Base-by-base conservation (phyloP, 2,888 invertebrate species). In the Tromatobia lineatoria region DNA sequence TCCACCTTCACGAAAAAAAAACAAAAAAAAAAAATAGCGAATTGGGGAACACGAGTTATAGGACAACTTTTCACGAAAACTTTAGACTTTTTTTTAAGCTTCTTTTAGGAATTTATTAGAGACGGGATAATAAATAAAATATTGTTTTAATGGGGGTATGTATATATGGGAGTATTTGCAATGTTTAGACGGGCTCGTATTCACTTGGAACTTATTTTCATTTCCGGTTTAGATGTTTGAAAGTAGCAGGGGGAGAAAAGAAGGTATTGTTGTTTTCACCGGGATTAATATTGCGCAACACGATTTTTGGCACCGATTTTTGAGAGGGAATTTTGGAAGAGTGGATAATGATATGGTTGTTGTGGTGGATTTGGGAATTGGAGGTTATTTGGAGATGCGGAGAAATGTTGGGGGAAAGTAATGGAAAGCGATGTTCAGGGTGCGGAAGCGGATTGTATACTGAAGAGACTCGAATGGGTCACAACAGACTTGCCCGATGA, bases 401-500 rank as follows among this genome's bases (percentile, higher is more conserved):
- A 57, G 25, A 57, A 57, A 57, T 25, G 13, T 13, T 13, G 13
- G 2, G 13, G 57, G 25, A 11, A 25, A 6, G n/a, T n/a, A 25
- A 6, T 13, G 4, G 42, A 29, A 59, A n/a, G 18, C n/a, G 81
- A 87, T n/a, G 78, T 80, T 47, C 18, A 80, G 29, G 78, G 70
- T 78, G 74, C 79, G 82, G 79, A 71, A 83, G 87, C 77, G 70
- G 76, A 85, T 80, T 79, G 82, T 66, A 85, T 85, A 90, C 90
- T 90, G 88, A 66, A 69, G 83, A 47, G 25, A 38, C 64, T 66
- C 74, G 54, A 64, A 52, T 20, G 52, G 18, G 45, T 64, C 64
- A 66, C 34, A 57, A 54, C 74, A 73, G 45, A 38, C 29, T 66
- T 52, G 73, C 70, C 64, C 75, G 61, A 38, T 83, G 25, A 74